phyloP scores from a whole-genome alignment of 2,888 invertebrate genomes.

The Euplagia quadripunctaria region DNA sequence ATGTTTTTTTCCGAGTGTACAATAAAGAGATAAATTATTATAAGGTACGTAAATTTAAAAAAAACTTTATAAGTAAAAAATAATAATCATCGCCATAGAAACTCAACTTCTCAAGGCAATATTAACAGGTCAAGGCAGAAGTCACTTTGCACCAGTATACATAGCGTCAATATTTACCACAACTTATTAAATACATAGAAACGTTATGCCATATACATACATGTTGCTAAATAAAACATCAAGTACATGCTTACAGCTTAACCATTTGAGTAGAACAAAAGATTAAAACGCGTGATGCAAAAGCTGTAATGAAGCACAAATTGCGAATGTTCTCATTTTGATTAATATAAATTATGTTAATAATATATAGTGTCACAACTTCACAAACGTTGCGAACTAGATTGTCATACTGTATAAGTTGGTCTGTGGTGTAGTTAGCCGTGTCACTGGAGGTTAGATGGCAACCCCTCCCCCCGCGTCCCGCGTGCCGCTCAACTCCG shows the following conservation, averaged over 20 bases:
- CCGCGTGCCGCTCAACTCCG: constrained; percentile 45
- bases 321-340: constrained; percentile 15
- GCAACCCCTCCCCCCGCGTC: constrained; percentile 45
- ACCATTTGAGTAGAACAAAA: constrained; percentile 31
- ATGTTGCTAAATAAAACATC: not conserved
- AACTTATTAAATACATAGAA: not conserved
- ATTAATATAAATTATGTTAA: constrained; percentile 1
- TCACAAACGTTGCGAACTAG: constrained; percentile 26
- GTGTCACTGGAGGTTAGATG: constrained; percentile 78
- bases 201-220: not conserved
- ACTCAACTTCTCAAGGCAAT: constrained; percentile 13
- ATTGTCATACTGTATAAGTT: constrained; percentile 54
- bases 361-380: constrained; percentile 17
- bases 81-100: constrained; percentile 1
- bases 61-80: constrained; percentile 1
- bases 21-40: not conserved
- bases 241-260: constrained; percentile 23
- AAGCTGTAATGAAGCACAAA: constrained; percentile 12
- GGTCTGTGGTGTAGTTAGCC: constrained; percentile 64
- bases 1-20: not conserved
- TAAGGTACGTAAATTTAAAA: not conserved
- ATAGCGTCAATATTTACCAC: constrained; percentile 16
- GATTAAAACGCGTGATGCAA: constrained; percentile 14
- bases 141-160: not conserved
- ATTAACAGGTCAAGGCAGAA: constrained; percentile 10